Evolutionary conservation across 2,888 invertebrate species (phyloP), one percentile per base, ranked within the genome.

Genomic region (Plagodis pulveraria): DNA sequence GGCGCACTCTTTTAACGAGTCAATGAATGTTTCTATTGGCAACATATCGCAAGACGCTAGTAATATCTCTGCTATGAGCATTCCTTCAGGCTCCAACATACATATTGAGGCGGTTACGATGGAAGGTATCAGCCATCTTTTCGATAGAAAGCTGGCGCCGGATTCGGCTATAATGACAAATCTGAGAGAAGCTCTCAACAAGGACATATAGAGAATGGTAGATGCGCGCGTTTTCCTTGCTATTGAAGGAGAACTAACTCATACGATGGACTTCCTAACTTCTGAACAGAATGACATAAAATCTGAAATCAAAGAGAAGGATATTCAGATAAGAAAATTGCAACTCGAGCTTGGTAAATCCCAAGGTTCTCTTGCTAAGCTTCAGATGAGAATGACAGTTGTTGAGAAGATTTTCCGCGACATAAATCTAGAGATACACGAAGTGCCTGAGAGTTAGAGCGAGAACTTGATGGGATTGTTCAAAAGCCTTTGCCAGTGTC

Each of bases 341-440:
- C 50, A 56, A 34, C 40, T 34, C 5, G 45, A 56, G 1, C 50
- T 50, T 5, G 5, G 7, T 2, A 49, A 50, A 32, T 22, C 44
- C 5, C 36, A 45, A 38, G 32, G 10, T n/a, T 47, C 9, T 4
- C 22, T 55, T 1, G 11, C 10, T 2, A 57, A 57, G 36, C 43
- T 69, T 5, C 53, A 63, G 33, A 22, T 6, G 11, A 56, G 63
- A 0, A 6, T 63, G 6, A 34, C 22, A 2, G 52, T 44, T 0
- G 6, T 64, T 4, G 65, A 63, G 42, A 66, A 63, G 38, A 58
- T n/a, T n/a, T n/a, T n/a, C n/a, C n/a, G n/a, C n/a, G n/a, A n/a
- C n/a, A n/a, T n/a, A n/a, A n/a, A n/a, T 49, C 0, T 61, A 0
- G 63, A 69, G 44, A 48, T 63, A 38, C 64, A 66, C 6, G 58